phyloP scores from a whole-genome alignment of 2,797 vertebrate genomes.

The Anguilla pacifica region DNA sequence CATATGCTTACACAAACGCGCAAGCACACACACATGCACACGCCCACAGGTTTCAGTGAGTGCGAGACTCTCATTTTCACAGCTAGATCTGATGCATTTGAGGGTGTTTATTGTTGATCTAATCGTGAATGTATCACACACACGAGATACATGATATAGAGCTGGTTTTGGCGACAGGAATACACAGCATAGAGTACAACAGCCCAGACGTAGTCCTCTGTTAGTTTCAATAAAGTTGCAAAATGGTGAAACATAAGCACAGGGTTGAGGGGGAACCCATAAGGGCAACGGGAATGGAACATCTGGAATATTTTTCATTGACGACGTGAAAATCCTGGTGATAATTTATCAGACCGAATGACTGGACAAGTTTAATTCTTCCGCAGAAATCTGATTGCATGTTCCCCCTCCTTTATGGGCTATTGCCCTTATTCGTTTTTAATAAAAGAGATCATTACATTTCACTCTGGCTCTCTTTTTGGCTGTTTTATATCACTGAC shows the following conservation, averaged over 20 bases:
- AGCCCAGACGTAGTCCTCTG: not conserved
- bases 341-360: not conserved
- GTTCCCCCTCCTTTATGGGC: not conserved
- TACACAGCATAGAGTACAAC: not conserved
- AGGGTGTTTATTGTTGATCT: not conserved
- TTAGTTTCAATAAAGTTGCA: not conserved
- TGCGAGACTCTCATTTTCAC: not conserved
- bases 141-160: not conserved
- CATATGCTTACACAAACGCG: not conserved
- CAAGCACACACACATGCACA: not conserved
- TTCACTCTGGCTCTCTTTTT: not conserved
- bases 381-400: not conserved
- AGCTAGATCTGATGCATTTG: not conserved
- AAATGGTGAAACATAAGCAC: not conserved
- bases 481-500: not conserved
- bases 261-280: not conserved
- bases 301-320: not conserved
- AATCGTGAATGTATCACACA: not conserved
- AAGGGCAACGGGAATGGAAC: not conserved
- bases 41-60: too few species aligned
- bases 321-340: not conserved
- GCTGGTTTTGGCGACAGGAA: not conserved
- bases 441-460: slow-evolving; percentile 8
- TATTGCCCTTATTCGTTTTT: not conserved
- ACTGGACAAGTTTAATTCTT: not conserved